These are phyloP conservation scores for Pterocles gutturalis DNA, from an alignment of 2,113 vertebrate genomes.

Conservation along the genomic window DNA sequence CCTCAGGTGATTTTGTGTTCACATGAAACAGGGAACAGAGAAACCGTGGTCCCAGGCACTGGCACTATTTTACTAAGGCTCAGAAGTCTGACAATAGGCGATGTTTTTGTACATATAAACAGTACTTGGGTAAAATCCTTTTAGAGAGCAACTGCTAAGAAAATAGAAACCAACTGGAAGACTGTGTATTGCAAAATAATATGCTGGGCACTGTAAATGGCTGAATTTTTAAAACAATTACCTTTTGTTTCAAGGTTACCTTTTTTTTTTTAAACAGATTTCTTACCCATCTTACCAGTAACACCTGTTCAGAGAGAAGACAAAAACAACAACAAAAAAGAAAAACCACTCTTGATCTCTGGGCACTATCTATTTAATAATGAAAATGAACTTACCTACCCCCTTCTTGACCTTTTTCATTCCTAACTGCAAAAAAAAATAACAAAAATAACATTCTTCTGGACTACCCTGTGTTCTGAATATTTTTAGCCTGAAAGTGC, in stretches of 20 bases:
- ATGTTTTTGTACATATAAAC: neutral
- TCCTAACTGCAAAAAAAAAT: neutral
- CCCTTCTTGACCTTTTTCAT: neutral
- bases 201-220: neutral
- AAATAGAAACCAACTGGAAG: slow-evolving; percentile 30
- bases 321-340: accelerated
- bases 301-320: neutral
- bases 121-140: slow-evolving; percentile 1
- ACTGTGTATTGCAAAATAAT: neutral
- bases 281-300: neutral
- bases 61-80: neutral
- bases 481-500: neutral
- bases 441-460: neutral
- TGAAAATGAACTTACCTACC: neutral
- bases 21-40: neutral
- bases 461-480: neutral
- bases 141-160: neutral
- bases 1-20: neutral
- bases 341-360: neutral
- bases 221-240: neutral
- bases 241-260: slow-evolving; percentile 27
- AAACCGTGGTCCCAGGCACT: neutral
- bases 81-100: neutral
- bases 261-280: slow-evolving; percentile 23
- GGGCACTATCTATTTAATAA: neutral